A percentile compares a stretch with the other conserved stretches of the same genome.
Conservation (phyloP, 2,888 invertebrate genomes). For the Hermaeophaga mercurialis region DNA sequence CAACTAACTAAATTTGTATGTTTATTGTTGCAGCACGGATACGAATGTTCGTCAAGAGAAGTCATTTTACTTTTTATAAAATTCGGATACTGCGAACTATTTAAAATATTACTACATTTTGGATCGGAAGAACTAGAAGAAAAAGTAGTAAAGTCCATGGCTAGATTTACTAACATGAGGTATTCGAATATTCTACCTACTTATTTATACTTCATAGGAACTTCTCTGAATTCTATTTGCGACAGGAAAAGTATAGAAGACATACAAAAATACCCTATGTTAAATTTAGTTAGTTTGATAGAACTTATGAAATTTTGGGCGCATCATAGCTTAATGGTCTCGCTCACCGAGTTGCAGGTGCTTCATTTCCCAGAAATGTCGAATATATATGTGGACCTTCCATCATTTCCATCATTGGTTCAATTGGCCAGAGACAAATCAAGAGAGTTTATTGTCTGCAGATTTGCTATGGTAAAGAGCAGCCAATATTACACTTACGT, state of each 20-base stretch:
- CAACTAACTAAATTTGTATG: conserved; percentile 8
- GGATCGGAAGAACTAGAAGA: not conserved
- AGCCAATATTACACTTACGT: conserved; percentile 9
- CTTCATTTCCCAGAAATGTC: not conserved
- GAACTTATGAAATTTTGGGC: conserved; percentile 3
- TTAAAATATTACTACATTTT: not conserved
- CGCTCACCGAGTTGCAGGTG: not conserved
- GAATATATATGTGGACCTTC: not conserved
- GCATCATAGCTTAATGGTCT: not conserved
- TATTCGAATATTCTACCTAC: not conserved
- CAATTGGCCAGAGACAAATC: conserved; percentile 4
- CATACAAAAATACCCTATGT: not conserved
- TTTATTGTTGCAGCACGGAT: not conserved
- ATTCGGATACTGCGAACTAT: conserved; percentile 3
- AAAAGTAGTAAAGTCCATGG: no score
- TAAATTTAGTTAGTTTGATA: not conserved
- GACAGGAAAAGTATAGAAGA: not conserved
- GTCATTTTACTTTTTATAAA: not conserved
- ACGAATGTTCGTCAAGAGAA: not conserved
- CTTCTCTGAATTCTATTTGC: not conserved
- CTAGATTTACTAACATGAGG: not conserved
- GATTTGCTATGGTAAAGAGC: not conserved
- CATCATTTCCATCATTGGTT: not conserved
- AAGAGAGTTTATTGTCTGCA: not conserved
- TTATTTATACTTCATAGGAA: not conserved